Evolutionary conservation across 2,797 vertebrate species (phyloP).

Genomic region (Coranthus polyacanthus): DNA sequence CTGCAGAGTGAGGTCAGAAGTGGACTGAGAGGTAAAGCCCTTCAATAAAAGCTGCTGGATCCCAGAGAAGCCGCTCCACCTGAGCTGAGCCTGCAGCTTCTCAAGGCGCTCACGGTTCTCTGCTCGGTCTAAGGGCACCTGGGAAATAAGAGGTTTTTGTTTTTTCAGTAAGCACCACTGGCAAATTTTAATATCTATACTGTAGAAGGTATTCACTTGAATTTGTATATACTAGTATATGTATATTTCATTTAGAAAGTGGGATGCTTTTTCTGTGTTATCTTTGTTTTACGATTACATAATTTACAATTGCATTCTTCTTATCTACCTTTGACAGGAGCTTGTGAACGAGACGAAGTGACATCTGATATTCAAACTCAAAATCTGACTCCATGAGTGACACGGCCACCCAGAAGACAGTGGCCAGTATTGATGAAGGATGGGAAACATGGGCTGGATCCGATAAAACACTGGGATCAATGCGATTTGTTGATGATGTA

Average conservation of each 20-base stretch:
- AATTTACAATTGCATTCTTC: conserved; percentile 2
- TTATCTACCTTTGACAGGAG: conserved; percentile 86
- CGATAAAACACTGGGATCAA: conserved; percentile 88
- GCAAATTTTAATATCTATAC: no score
- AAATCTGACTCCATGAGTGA: conserved; percentile 99
- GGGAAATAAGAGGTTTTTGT: conserved; percentile 33
- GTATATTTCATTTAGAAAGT: no score
- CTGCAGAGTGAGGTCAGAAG: conserved; percentile 95
- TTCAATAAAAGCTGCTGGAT: conserved; percentile 97
- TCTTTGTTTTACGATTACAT: background rate
- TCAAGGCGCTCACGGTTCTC: conserved; percentile 97
- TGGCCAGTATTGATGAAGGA: conserved; percentile 94
- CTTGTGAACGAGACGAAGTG: conserved; percentile 93
- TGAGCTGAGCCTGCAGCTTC: conserved; percentile 97
- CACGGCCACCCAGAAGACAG: conserved; percentile 97
- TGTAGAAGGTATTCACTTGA: no score
- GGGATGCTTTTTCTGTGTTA: background rate
- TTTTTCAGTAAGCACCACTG: background rate
- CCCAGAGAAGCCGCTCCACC: conserved; percentile 97
- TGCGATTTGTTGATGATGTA: conserved; percentile 86
- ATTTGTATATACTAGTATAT: no score
- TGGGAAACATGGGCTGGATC: conserved; percentile 96
- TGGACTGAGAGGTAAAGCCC: conserved; percentile 97
- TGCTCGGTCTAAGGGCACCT: conserved; percentile 94
- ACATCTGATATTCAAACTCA: conserved; percentile 99